Base-by-base conservation (phyloP, 2,113 vertebrate species). In the Strix aluco region DNA sequence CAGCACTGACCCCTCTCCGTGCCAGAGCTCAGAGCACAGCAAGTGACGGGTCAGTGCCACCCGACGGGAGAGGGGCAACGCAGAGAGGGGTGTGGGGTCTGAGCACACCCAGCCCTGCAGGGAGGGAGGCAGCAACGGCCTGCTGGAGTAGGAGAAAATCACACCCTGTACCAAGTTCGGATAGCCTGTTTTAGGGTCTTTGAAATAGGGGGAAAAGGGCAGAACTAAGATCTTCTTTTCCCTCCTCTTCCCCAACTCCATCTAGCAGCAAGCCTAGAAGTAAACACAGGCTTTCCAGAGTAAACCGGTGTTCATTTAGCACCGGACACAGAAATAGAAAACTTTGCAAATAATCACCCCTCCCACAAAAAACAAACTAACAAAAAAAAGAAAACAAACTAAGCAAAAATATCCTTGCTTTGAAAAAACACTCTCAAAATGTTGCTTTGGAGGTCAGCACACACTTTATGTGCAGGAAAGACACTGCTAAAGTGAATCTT, bases 31-130 rank as follows among this genome's bases (percentile, higher is more conserved):
- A 0, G 75, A 93, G 91, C 81, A 70, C 66, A 89, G 80, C 84
- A 10, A 91, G 80, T 2, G 57, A 30, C 66, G 36, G 66, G 86
- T 93, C 96, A 92, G 34, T 89, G 95, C 11, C 85, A 74, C 51
- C 69, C 22, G 3, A 10, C 4, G 47, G 81, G 83, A 91, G 63
- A 83, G 51, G 15, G 9, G 70, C 63, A 85, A 0, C 7, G 5
- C 22, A n/a, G 20, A 72, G 34, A 29, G 29, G 20, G 18, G 36
- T 16, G 5, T 15, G 10, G 36, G 30, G 7, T 44, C 44, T 1
- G 22, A 69, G 25, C 40, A 1, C 1, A 21, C 8, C 13, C 38
- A 10, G 18, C 8, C 51, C 44, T 29, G 20, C 55, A 51, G 59
- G 17, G 63, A 38, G 13, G 27, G 40, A 34, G 15, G 36, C 12